Evolutionary conservation across 2,888 invertebrate genomes (phyloP), one percentile per base, ranked within the genome.

Genomic region (Argyresthia albistria): DNA sequence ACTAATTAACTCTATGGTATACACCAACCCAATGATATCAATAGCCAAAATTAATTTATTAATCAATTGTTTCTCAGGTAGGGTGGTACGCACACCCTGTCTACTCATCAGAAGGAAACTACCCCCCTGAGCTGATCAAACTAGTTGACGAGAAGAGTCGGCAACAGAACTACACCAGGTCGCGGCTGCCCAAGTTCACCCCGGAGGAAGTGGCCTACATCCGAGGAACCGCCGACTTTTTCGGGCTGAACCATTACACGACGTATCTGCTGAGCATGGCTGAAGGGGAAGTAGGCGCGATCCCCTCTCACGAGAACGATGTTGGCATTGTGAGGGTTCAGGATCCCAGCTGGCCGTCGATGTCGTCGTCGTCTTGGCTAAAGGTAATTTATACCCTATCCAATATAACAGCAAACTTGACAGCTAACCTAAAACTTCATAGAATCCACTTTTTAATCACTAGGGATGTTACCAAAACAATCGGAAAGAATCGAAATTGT

Each of bases 281-380:
- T 35, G 72, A 80, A 43, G 63, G 65, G 45, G 73, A 80, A 64
- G 84, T 86, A 0, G 88, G 88, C 1, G 66, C 71, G 25, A 66
- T 80, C 46, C 91, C 91, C 0, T 91, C 91, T 0, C 90, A 89
- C 53, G 82, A 82, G 61, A 91, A 91, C 54, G 92, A 92, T 64
- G 81, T 90, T 62, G 91, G 91, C 1, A 86, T 91, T 16, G 73
- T 88, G 10, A 74, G 88, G 59, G 84, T 81, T 45, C 82, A 88
- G 60, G 89, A 92, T 67, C 81, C 87, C 0, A 78, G 77, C 1
- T 93, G 93, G 93, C 88, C 89, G 39, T 81, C 83, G 11, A 88
- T 88, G 43, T 90, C 89, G n/a, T 89, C 90, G 7, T 87, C 87
- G 0, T 66, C 70, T 3, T 91, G 91, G 91, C 72, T 92, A 25